These are phyloP conservation scores for Cheilinus undulatus DNA, from an alignment of 2,113 vertebrate genomes.

Conservation along the genomic window DNA sequence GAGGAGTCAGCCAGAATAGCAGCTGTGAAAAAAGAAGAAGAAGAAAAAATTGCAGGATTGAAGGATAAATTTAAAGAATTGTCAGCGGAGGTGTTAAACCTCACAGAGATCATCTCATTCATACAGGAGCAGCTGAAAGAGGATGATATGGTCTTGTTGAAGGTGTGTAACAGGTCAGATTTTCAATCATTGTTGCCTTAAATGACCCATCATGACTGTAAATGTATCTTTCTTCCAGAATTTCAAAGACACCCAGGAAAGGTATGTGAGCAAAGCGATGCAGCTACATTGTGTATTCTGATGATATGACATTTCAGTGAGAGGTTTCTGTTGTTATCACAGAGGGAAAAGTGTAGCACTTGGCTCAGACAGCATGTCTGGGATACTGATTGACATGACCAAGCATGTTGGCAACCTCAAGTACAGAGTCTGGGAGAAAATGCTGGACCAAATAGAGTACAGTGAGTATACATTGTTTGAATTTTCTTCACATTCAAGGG, in stretches of 20 bases:
- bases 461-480: constrained; percentile 67
- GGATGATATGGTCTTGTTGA: constrained; percentile 71
- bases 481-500: background rate
- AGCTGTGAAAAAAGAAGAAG: constrained; percentile 76
- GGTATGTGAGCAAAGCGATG: constrained; percentile 57
- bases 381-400: constrained; percentile 73
- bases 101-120: constrained; percentile 66
- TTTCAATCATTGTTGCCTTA: background rate
- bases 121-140: constrained; percentile 70
- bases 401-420: constrained; percentile 80
- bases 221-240: constrained; percentile 67
- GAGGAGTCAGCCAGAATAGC: constrained; percentile 73
- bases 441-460: constrained; percentile 69
- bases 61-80: constrained; percentile 65
- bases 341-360: constrained; percentile 60
- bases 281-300: background rate
- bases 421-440: constrained; percentile 80
- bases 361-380: constrained; percentile 60
- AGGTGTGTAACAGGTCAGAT: constrained; percentile 50
- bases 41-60: constrained; percentile 59
- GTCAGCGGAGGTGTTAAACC: constrained; percentile 50
- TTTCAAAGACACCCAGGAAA: constrained; percentile 73
- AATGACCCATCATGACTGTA: background rate
- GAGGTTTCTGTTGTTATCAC: constrained; percentile 21
- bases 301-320: background rate